Base-by-base conservation (phyloP, 2,888 invertebrate species). In the Mimachlamys varia region DNA sequence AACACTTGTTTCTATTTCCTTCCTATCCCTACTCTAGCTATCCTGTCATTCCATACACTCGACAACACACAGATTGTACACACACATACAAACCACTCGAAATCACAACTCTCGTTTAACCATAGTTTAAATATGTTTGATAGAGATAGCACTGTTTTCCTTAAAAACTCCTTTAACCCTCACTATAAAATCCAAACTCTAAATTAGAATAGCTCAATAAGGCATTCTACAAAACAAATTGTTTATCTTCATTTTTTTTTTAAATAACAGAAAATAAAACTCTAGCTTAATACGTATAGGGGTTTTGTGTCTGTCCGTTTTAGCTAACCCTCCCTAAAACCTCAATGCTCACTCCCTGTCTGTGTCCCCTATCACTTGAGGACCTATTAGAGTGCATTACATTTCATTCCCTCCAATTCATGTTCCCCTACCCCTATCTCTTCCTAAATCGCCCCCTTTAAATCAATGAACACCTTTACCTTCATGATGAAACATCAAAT, bases 381-480 rank as follows among this genome's bases (percentile, higher is more conserved):
- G 44, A 44, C 44, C 44, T 33, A 27, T 27, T 33, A 0, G 7
- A 76, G 76, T 76, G 27, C 33, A 76, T 76, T 33, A 27, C 76
- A 22, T 76, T 76, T 33, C 22, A 13, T 58, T 58, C n/a, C 58
- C 58, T 76, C 27, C 2, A 58, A 58, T n/a, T 22, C 58, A 22
- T n/a, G n/a, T 22, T n/a, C n/a, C 58, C 76, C 22, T 27, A 27
- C 76, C 76, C 76, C 17, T 15, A 76, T 33, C 76, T 33, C 10
- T 76, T 12, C 76, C 76, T 76, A 76, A 76, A 76, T 33, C 76
- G 12, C 7, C 76, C n/a, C n/a, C n/a, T 10, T 13, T 27, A 76
- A 76, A 76, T 76, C 76, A 33, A 76, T 76, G 76, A 33, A 76
- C 33, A 76, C 76, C 76, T 76, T 76, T 76, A 76, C 76, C 76